Base-by-base conservation (phyloP, 53 echinoderm and acorn worm genomes). In the Patiria pectinifera region DNA sequence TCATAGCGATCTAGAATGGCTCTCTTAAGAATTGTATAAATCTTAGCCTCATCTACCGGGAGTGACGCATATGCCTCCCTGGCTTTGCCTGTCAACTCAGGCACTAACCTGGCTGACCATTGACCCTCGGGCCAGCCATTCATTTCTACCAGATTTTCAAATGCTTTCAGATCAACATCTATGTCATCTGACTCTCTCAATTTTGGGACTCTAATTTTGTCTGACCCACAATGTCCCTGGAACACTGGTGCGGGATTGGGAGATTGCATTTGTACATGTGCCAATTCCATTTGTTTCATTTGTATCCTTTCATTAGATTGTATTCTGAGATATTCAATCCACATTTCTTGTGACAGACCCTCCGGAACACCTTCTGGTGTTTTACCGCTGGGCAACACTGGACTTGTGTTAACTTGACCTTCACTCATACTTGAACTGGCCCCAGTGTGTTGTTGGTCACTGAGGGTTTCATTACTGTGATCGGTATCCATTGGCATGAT, bases 1-100 rank as follows among this genome's bases (percentile, higher is more conserved):
- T 92, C 85, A 84, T 92, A 92, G 21, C 61, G n/a, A 18, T 71
- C 76, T 22, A 92, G 59, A 21, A 92, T 85, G 2, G 76, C 92
- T 11, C 10, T 66, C 70, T 91, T 91, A 4, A 84, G 59, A 4
- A 35, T 13, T 8, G 85, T 76, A 75, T 92, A 85, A 84, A 74
- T 18, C 22, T 85, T 75, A 6, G 76, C 84, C 9, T 85, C 84
- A 11, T 59, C 76, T 14, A 85, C 4, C 4, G 92, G 13, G 18
- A 84, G 48, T 70, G 45, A 26, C 3, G 91, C 82, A 69, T 91
- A 91, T 4, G 91, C 91, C 24, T 81, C 62, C 13, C 69, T 62
- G 18, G 91, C 91, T 62, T 89, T 89, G 3, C 90, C 90, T n/a
- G 80, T 80, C 15, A 89, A 78, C 66, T 91, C 62, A 21, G 83